Evolutionary conservation across 2,797 vertebrate species (phyloP).

Genomic region (Anas acuta): DNA sequence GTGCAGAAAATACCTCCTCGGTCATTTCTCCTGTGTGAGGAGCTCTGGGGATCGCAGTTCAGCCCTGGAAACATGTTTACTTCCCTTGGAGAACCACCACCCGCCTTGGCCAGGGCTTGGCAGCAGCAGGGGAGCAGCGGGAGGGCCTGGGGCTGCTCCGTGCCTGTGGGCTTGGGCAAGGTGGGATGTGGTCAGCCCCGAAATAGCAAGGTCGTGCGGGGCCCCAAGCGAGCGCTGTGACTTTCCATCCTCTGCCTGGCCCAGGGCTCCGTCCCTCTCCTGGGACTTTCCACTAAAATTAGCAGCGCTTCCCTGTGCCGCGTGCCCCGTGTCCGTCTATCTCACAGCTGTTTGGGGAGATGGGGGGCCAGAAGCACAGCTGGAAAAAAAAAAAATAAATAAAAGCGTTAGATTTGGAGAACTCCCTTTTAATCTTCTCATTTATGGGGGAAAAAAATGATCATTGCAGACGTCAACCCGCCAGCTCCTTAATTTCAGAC

Average conservation of each 20-base stretch:
- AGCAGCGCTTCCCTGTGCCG: fast-evolving
- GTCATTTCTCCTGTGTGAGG: neutral
- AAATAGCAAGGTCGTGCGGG: constrained; percentile 3
- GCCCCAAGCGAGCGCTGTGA: neutral
- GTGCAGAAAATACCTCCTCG: neutral
- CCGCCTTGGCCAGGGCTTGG: neutral
- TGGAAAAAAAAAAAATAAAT: neutral
- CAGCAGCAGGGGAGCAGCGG: constrained; percentile 16
- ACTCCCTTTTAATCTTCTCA: neutral
- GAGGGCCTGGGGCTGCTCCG: neutral
- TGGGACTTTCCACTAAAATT: constrained; percentile 30
- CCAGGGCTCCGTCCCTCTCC: neutral
- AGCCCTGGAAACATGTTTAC: constrained; percentile 46
- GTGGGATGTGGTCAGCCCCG: neutral
- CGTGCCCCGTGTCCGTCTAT: neutral
- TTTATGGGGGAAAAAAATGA: neutral
- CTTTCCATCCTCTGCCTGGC: constrained; percentile 33
- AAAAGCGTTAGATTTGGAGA: neutral
- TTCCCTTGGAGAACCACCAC: neutral
- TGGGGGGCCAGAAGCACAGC: neutral
- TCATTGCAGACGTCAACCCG: neutral
- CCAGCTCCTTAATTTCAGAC: neutral
- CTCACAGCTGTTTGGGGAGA: constrained; percentile 11
- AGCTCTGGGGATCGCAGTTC: constrained; percentile 2
- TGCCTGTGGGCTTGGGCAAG: constrained; percentile 26